Evolutionary conservation across 1,140 invertebrate genomes (phyloP).

Genomic region (Procambarus virginalis): DNA sequence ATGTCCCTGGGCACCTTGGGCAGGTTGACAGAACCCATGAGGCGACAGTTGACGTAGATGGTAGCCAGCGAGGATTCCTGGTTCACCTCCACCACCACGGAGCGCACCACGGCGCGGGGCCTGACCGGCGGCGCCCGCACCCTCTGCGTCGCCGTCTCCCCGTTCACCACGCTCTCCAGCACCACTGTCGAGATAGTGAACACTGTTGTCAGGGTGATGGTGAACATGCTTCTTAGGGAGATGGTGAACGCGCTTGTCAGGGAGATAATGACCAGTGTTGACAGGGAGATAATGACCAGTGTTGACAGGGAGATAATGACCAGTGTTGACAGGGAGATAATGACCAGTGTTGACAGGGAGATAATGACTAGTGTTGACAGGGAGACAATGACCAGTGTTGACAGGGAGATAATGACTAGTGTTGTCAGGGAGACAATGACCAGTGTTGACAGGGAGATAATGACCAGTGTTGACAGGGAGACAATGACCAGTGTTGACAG

Average conservation of each 20-base stretch:
- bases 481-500: too few species aligned
- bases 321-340: too few species aligned
- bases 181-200: slow-evolving; percentile 10
- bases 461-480: too few species aligned
- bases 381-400: too few species aligned
- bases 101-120: background rate
- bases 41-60: slow-evolving; percentile 33
- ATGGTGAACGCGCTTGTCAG: background rate
- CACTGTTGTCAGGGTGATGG: background rate
- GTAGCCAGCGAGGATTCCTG: slow-evolving; percentile 4
- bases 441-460: too few species aligned
- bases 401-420: too few species aligned
- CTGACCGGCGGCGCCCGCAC: slow-evolving; percentile 3
- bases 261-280: background rate
- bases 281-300: too few species aligned
- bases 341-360: too few species aligned
- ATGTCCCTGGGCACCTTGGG: slow-evolving; percentile 19
- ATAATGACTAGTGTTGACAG: too few species aligned
- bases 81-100: slow-evolving; percentile 32
- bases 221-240: background rate
- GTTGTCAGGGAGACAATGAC: too few species aligned
- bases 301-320: too few species aligned
- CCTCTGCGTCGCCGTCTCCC: slow-evolving; percentile 4
- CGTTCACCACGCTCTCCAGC: background rate
- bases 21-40: slow-evolving; percentile 31